Base-by-base conservation (phyloP, 2,888 invertebrate species). In the Galerucella calmariensis region DNA sequence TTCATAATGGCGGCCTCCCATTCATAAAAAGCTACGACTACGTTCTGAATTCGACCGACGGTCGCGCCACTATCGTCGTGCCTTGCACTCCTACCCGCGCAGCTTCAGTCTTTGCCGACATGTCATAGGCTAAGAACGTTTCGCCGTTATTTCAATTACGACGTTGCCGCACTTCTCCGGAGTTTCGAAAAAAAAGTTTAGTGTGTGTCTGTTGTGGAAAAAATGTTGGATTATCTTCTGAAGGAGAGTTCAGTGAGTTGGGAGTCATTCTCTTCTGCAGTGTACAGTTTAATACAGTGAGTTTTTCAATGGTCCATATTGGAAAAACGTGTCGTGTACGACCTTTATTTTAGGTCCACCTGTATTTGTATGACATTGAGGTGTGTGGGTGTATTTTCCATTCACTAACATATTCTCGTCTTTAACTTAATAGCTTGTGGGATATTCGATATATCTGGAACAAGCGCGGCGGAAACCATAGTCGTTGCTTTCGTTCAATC, bases 1-100 rank as follows among this genome's bases (percentile, higher is more conserved):
- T 91, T 91, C 91, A 91, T 91, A 89, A 91, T 91, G 91, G 91
- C 91, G 90, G 91, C 90, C 90, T 90, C 90, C 90, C 91, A 92
- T 92, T 92, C 91, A 92, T 91, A 91, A 91, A 91, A 91, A 91
- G 90, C 90, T 89, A 88, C 88, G 75, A 89, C 86, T 88, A 86
- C 86, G 82, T 88, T 82, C 79, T 79, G 75, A 78, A 79, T 82
- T 80, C 81, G 80, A 80, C 84, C 84, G 84, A 77, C 69, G 75
- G 82, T 87, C 79, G 84, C 85, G 86, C 85, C 83, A 83, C 83
- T 77, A 81, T 84, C 85, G 84, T 79, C 78, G 77, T 79, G 77
- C 78, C 79, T 79, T 74, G 75, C 81, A 79, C 80, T 80, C 78
- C 83, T 77, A 81, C 82, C 83, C 82, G 82, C 81, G 79, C 81